These are phyloP conservation scores for Aricia agestis DNA, from an alignment of 1,140 invertebrate species.

Conservation along the genomic window DNA sequence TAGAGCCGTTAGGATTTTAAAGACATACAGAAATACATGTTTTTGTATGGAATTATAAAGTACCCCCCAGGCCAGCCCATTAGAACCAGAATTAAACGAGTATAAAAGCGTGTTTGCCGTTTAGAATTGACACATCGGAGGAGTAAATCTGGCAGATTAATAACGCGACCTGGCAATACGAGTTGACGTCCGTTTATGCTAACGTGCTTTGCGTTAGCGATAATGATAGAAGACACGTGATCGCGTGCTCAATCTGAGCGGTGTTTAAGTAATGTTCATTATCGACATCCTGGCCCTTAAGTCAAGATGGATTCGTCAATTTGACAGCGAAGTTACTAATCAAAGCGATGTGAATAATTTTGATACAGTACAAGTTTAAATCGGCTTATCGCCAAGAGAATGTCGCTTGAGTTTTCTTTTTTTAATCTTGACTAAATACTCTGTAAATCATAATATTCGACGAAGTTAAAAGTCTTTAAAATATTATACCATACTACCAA, in stretches of 20 bases:
- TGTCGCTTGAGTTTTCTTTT: no score
- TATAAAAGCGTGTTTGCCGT: not conserved
- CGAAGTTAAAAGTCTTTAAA: no score
- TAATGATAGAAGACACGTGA: conserved; percentile 35
- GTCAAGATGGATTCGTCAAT: not conserved
- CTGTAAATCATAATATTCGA: no score
- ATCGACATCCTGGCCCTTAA: not conserved
- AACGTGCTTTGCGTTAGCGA: conserved; percentile 16
- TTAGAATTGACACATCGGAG: not conserved
- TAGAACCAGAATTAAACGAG: not conserved
- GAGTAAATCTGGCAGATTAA: conserved; percentile 11
- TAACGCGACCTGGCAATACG: conserved; percentile 22
- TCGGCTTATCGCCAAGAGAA: no score
- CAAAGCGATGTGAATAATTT: no score
- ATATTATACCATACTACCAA: no score
- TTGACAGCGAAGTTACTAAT: no score
- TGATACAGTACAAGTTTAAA: no score
- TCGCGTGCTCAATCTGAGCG: conserved; percentile 23
- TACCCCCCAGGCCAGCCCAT: not conserved
- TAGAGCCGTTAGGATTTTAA: no score
- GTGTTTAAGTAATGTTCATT: conserved; percentile 3
- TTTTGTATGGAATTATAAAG: no score
- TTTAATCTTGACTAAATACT: no score
- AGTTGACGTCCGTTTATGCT: conserved; percentile 22
- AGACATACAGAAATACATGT: no score